Conservation (phyloP, 2,113 vertebrate species). For the Aramus guarauna region DNA sequence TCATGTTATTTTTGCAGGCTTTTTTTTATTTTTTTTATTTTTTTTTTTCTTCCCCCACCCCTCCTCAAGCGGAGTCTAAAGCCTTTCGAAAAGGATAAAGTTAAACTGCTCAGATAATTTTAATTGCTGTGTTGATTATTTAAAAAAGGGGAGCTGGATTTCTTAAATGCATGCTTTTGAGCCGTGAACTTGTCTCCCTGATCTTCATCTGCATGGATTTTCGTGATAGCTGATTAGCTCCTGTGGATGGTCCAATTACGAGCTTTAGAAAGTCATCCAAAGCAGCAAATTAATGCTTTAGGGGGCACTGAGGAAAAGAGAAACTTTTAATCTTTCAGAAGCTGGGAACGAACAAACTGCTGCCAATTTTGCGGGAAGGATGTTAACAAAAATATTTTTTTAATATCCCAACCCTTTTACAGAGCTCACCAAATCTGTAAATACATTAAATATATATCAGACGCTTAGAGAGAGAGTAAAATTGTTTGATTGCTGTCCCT, state of each 20-base stretch:
- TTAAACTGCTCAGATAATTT: neutral
- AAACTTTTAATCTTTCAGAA: neutral
- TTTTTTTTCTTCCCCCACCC: too few species aligned
- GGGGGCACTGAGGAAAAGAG: neutral
- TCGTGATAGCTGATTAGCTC: slow-evolving; percentile 31
- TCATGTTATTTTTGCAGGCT: neutral
- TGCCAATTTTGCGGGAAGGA: neutral
- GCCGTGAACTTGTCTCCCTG: neutral
- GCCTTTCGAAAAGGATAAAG: neutral
- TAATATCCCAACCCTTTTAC: neutral
- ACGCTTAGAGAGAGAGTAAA: neutral
- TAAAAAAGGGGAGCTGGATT: neutral
- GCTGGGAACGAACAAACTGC: neutral
- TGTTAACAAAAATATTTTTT: neutral
- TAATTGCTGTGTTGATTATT: neutral
- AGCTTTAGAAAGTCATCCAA: slow-evolving; percentile 29
- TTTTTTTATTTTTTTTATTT: neutral
- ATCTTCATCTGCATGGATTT: slow-evolving; percentile 16
- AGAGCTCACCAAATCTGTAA: neutral
- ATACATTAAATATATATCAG: neutral
- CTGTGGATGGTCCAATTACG: slow-evolving; percentile 26
- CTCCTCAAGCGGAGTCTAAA: neutral
- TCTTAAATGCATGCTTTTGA: neutral
- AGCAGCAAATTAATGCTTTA: slow-evolving; percentile 16
- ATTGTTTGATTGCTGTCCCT: neutral